phyloP scores from a whole-genome alignment of 1,140 invertebrate genomes.

The Ruditapes philippinarum region DNA sequence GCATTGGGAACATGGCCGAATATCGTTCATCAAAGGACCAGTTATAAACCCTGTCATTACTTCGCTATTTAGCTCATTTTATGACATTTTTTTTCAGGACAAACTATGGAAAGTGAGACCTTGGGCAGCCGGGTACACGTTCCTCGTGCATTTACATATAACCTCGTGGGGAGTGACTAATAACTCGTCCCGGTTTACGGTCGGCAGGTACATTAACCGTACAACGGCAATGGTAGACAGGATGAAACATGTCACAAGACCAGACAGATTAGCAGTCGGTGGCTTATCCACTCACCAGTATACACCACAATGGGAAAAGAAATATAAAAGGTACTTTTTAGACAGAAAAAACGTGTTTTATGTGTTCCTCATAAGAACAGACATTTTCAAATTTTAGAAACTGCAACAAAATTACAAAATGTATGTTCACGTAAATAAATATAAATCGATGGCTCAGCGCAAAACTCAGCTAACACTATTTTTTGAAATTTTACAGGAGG shows the following conservation, averaged over 20 bases:
- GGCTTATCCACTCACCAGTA: constrained; percentile 24
- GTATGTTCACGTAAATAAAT: no score
- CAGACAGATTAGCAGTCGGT: neutral
- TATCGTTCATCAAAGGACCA: no score
- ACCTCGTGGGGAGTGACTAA: constrained; percentile 49
- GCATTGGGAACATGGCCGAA: no score
- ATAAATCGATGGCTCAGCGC: no score
- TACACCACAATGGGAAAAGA: constrained; percentile 8
- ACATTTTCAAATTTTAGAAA: no score
- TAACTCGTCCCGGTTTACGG: constrained; percentile 29
- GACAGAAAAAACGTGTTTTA: no score
- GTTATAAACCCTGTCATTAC: no score
- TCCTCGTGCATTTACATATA: constrained; percentile 34
- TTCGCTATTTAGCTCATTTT: no score
- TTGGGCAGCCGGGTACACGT: constrained; percentile 38
- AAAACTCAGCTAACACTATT: no score
- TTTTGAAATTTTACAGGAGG: no score
- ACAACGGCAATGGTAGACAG: constrained; percentile 14
- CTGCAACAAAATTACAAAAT: no score
- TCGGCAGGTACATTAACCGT: constrained; percentile 29
- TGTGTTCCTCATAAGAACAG: no score
- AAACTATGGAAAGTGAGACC: constrained; percentile 31
- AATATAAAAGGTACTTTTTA: constrained; percentile 42
- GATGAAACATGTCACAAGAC: constrained; percentile 30
- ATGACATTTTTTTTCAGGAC: constrained; percentile 50